Percentiles rank a stretch among this genome's conserved stretches.
phyloP scores from a whole-genome alignment of 2,888 invertebrate species.

The Salticus scenicus region DNA sequence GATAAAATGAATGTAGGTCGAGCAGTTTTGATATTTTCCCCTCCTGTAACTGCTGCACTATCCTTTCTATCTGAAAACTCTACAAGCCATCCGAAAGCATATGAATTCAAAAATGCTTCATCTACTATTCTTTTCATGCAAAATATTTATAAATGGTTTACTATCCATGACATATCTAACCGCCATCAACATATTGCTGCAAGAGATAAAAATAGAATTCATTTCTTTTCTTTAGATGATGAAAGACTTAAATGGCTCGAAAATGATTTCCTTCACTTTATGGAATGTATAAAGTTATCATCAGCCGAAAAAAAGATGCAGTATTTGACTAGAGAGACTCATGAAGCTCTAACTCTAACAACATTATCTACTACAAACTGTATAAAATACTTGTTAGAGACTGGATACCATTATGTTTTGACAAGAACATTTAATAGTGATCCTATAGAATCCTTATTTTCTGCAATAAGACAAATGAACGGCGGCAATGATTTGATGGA shows the following conservation, averaged over 20 bases:
- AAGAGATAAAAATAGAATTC: neutral
- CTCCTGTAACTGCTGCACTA: neutral
- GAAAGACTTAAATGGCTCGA: neutral
- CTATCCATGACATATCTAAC: neutral
- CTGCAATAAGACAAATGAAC: neutral
- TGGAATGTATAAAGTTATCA: neutral
- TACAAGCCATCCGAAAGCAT: neutral
- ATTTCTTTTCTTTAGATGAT: neutral
- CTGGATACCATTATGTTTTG: neutral
- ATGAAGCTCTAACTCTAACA: neutral
- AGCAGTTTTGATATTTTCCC: neutral
- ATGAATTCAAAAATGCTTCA: neutral
- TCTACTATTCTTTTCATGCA: neutral
- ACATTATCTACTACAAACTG: neutral
- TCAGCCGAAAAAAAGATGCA: neutral
- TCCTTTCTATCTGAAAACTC: neutral
- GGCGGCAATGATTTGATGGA: neutral
- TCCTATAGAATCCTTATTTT: neutral
- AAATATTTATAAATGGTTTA: neutral
- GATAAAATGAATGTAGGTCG: slow-evolving; percentile 4
- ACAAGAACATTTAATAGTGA: neutral
- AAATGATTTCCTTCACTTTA: neutral
- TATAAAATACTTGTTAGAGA: neutral
- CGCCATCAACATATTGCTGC: too few relatives aligned
- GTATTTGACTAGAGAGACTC: neutral